Evolutionary conservation across 2,888 invertebrate genomes (phyloP).

Genomic region (Heteromyza rotundicornis): DNA sequence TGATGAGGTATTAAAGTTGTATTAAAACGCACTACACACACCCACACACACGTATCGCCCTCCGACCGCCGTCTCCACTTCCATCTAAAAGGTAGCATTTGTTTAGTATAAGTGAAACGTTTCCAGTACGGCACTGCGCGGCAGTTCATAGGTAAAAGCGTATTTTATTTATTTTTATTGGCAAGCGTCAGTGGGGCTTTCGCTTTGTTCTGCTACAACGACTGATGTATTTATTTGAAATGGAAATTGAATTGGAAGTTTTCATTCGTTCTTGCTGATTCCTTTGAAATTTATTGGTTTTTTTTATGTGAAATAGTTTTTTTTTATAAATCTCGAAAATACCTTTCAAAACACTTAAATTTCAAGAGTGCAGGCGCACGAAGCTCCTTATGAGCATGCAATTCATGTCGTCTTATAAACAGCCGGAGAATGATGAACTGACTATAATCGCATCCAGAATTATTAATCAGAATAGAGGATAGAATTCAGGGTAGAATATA

Average conservation of each 20-base stretch:
- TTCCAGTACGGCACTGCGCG: slow-evolving; percentile 1
- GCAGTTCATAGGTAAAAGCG: slow-evolving; percentile 36
- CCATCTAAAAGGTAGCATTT: background rate
- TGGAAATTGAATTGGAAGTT: slow-evolving; percentile 41
- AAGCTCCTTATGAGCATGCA: no score
- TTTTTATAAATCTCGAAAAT: no score
- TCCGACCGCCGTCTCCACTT: slow-evolving; percentile 5
- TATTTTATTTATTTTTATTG: slow-evolving; percentile 54
- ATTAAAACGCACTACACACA: slow-evolving; percentile 50
- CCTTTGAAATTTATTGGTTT: slow-evolving; percentile 31
- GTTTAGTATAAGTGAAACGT: slow-evolving; percentile 1
- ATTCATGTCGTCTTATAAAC: no score
- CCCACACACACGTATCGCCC: slow-evolving; percentile 14
- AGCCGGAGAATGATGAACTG: no score
- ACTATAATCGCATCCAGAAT: no score
- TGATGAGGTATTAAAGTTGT: slow-evolving; percentile 51
- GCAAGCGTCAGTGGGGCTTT: slow-evolving; percentile 43
- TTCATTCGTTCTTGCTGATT: slow-evolving; percentile 29
- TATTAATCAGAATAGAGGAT: no score
- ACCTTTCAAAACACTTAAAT: no score
- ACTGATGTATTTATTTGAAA: slow-evolving; percentile 25
- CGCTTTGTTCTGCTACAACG: no score
- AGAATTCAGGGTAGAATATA: no score
- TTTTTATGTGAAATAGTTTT: slow-evolving; percentile 34
- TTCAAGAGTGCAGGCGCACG: no score